phyloP scores from a whole-genome alignment of 2,113 vertebrate genomes.

The Antidorcas marsupialis region DNA sequence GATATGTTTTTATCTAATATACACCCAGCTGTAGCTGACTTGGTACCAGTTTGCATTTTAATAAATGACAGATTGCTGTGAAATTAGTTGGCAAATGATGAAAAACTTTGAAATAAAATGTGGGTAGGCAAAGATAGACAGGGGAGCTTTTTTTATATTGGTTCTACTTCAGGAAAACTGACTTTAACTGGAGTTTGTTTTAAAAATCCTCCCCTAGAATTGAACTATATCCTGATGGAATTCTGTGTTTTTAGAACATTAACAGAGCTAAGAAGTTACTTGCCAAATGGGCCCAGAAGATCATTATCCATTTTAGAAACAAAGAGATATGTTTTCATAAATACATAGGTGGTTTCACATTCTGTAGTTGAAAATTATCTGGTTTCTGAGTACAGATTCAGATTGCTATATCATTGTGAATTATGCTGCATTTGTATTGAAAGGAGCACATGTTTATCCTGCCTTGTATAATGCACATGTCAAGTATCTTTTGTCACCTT shows the following conservation, averaged over 20 bases:
- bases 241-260: not conserved
- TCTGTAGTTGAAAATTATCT: not conserved
- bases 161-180: conserved; percentile 40
- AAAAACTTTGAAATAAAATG: conserved; percentile 40
- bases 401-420: not conserved
- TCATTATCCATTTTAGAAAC: not conserved
- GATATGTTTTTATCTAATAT: conserved; percentile 22
- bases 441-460: conserved; percentile 48
- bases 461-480: conserved; percentile 59
- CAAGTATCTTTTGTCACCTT: conserved; percentile 45
- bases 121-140: conserved; percentile 7
- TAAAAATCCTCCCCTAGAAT: not conserved
- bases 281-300: not conserved
- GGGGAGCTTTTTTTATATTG: not conserved
- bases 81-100: conserved; percentile 23
- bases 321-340: not conserved
- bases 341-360: not conserved
- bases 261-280: not conserved
- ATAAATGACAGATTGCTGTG: conserved; percentile 54
- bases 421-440: conserved; percentile 42
- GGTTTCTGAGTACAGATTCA: not conserved
- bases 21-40: not conserved
- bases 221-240: not conserved
- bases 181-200: conserved; percentile 13
- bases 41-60: conserved; percentile 52